Base-by-base conservation (phyloP, 2,113 vertebrate species). In the Camelus bactrianus region DNA sequence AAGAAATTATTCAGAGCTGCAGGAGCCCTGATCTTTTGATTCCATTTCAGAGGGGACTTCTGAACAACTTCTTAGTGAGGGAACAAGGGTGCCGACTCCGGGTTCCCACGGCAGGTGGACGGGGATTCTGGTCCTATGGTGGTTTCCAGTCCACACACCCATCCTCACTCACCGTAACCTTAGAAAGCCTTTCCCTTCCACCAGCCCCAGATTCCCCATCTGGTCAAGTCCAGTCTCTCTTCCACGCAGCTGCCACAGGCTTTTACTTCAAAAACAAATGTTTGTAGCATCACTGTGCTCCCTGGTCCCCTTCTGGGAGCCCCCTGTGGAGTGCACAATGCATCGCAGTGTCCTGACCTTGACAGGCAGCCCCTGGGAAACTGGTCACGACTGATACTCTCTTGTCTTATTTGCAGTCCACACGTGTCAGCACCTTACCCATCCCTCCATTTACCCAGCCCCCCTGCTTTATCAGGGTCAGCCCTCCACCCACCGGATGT, bases 101-200 rank as follows among this genome's bases (percentile, higher is more conserved):
- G 12, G 17, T 14, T 62, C 3, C 1, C 0, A 7, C 3, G 32
- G 1, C 10, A 16, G 13, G 6, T 30, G 20, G 11, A 32, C 19
- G 6, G 9, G 24, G 28, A 60, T 50, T 48, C 30, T 1, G 22
- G 3, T 17, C 2, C 13, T 1, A 1, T 2, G 16, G 17, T 24
- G 35, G 50, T 11, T 65, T 46, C 64, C 8, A 7, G 46, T 24
- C 24, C 17, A 52, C 16, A 28, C 12, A 3, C 14, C 32, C 8
- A 0, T 24, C 16, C 15, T 93, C 17, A 1, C 46, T 30, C 32
- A 32, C 19, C 13, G 3, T 30, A 26, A 56, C 26, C 19, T 52
- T 35, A 50, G 28, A 1, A 12, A 67, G 35, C 46, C 48, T 69
- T 42, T 75, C 35, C 52, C 2, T 15, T 67, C 17, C 22, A 62